These are phyloP conservation scores for Thinocorus orbignyianus DNA, from an alignment of 2,113 vertebrate genomes.

Conservation along the genomic window DNA sequence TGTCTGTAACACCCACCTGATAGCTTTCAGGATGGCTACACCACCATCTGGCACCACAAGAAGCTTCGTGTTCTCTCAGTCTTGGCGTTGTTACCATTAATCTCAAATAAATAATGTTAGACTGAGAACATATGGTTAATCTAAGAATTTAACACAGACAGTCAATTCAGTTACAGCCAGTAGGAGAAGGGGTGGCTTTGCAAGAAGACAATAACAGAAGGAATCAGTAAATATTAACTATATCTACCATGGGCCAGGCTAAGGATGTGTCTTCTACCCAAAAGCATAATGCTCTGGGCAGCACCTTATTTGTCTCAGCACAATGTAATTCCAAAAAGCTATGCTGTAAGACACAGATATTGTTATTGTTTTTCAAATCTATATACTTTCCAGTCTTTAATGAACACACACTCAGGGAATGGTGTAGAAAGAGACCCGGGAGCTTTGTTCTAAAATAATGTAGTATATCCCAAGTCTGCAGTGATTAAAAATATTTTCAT, in stretches of 20 bases:
- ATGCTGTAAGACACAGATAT: background rate
- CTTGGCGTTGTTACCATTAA: background rate
- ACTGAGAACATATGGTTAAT: background rate
- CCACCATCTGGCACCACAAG: background rate
- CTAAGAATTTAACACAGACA: background rate
- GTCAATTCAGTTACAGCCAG: background rate
- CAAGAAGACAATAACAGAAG: background rate
- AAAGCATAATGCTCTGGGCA: background rate
- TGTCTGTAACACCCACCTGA: background rate
- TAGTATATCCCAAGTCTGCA: background rate
- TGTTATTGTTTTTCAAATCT: background rate
- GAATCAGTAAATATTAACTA: background rate
- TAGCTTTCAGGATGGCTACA: background rate
- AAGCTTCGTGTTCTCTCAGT: background rate
- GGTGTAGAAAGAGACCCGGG: background rate
- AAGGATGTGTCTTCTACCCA: background rate
- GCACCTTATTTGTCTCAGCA: background rate
- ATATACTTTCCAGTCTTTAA: background rate
- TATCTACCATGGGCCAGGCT: background rate
- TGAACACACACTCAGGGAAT: background rate
- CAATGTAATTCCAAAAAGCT: background rate
- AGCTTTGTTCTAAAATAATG: background rate
- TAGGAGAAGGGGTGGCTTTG: background rate
- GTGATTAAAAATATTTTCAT: background rate
- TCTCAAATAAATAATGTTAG: background rate